Percentiles rank a stretch among this genome's conserved stretches.
Evolutionary conservation across 2,113 vertebrate genomes (phyloP).

Genomic region (Oncorhynchus kisutch): DNA sequence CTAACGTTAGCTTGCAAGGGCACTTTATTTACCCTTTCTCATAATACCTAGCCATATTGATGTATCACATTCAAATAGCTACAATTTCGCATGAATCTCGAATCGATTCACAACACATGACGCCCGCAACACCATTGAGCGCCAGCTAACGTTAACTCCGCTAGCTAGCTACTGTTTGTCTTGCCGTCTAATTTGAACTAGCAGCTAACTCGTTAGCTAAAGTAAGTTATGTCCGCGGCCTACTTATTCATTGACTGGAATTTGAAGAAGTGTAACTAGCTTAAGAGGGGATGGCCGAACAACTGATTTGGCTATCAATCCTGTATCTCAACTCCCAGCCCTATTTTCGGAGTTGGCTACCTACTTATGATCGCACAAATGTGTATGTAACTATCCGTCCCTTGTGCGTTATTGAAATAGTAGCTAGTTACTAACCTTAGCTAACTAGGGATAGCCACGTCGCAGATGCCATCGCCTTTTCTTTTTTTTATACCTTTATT

Average conservation of each 20-base stretch:
- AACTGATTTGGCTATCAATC: too few species aligned
- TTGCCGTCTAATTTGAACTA: neutral
- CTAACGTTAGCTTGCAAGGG: constrained; percentile 6
- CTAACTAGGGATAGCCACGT: neutral
- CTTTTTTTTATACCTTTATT: too few species aligned
- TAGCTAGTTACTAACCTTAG: neutral
- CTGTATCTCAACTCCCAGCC: too few species aligned
- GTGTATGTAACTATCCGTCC: neutral
- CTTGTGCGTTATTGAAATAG: too few species aligned
- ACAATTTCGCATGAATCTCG: neutral
- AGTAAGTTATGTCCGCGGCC: neutral
- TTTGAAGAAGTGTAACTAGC: neutral
- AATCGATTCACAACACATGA: neutral
- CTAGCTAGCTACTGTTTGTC: neutral
- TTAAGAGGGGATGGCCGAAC: neutral
- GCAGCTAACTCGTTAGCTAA: neutral
- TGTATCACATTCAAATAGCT: too few species aligned
- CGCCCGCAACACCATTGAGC: too few species aligned
- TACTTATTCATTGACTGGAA: neutral
- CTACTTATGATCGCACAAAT: too few species aligned
- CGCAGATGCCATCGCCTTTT: neutral
- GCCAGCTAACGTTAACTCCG: too few species aligned
- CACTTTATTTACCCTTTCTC: neutral
- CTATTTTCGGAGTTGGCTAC: too few species aligned
- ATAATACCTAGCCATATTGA: neutral